Base-by-base conservation (phyloP, 1,140 invertebrate genomes). In the Orius insidiosus region DNA sequence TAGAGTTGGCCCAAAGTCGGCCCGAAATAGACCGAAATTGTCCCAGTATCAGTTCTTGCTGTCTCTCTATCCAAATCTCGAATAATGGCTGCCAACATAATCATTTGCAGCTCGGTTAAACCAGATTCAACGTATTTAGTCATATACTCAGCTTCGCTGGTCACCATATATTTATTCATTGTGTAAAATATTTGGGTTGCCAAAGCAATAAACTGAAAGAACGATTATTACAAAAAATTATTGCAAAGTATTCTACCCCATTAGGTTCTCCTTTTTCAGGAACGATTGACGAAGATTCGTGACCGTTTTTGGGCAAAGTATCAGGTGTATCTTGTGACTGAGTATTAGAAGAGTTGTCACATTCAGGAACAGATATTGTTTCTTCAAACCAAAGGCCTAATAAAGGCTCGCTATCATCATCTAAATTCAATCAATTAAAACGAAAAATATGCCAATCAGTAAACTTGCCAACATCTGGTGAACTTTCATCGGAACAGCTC, bases 311-410 rank as follows among this genome's bases (percentile, higher is more conserved):
- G 9, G 39, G 33, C 10, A 45, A 31, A 1, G 47, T 36, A 33
- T 49, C 47, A n/a, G 34, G 39, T 7, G 47, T 36, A 33, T 49
- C 47, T 33, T 49, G 47, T 6, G 37, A 42, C 18, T 44, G 47
- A 5, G 40, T 41, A 31, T 49, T 49, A 3, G 47, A 38, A 6
- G 47, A 49, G 15, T 34, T 51, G 14, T 51, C 44, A 50, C 65
- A 58, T 53, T 84, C 81, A 0, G 79, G 76, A 9, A 83, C 84
- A 18, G 80, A 80, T 10, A 92, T 61, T 0, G 86, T 89, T 61
- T 89, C 85, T 60, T 92, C 86, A 65, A 93, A 89, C 85, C 87
- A 92, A 46, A 86, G 71, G 0, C 87, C 87, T 55, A 93, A 70
- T 50, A 93, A 77, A 1, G 86, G 85, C 62, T 93, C 88, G 63